phyloP scores from a whole-genome alignment of 2,797 vertebrate genomes.

The Myripristis jacobus region DNA sequence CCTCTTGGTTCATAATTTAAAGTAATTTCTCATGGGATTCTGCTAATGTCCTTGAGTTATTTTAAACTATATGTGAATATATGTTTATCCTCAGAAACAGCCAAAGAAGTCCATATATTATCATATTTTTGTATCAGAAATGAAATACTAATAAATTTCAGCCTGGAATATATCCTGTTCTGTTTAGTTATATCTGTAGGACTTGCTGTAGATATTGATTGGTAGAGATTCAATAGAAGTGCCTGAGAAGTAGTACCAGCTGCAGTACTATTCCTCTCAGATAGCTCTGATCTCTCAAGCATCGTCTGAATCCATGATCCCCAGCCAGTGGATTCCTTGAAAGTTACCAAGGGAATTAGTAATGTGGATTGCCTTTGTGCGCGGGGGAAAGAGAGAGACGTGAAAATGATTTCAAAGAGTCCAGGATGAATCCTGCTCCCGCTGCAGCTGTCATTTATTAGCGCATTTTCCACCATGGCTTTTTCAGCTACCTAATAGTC shows the following conservation, averaged over 20 bases:
- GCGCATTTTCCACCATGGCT: conserved; percentile 54
- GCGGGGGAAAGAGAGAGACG: conserved; percentile 64
- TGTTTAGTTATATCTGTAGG: not conserved
- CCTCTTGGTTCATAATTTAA: not conserved
- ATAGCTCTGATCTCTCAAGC: conserved; percentile 61
- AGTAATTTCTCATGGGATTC: not conserved
- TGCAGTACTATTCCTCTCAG: conserved; percentile 44
- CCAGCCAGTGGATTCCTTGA: conserved; percentile 72
- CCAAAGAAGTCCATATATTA: no score
- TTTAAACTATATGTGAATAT: conserved; percentile 5
- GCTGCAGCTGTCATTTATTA: conserved; percentile 70
- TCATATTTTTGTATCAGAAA: not conserved
- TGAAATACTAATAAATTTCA: not conserved
- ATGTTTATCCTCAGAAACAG: no score
- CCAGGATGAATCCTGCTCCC: conserved; percentile 74
- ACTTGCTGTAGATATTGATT: conserved; percentile 33
- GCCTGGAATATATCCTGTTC: not conserved
- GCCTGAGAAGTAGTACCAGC: conserved; percentile 2
- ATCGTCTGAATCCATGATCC: conserved; percentile 62
- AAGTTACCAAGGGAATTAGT: conserved; percentile 73
- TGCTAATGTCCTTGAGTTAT: not conserved
- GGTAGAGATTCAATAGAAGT: conserved; percentile 1
- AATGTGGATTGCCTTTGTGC: conserved; percentile 77
- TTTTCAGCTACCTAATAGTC: conserved; percentile 34
- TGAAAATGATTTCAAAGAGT: conserved; percentile 79